Conservation (phyloP, 2,113 vertebrate genomes). For the Theristicus caerulescens region DNA sequence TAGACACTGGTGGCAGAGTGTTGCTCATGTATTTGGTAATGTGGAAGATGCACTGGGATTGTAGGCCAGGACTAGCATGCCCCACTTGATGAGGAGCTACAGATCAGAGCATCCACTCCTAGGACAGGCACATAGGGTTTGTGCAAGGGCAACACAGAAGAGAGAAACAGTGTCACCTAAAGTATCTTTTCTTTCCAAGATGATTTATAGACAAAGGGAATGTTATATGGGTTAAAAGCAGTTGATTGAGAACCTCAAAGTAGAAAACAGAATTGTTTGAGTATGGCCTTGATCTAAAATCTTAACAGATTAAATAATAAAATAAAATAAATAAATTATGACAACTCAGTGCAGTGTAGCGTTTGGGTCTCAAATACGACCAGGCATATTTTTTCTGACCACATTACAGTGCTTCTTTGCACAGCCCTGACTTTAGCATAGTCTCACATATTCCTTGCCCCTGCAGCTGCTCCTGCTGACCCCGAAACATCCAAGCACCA, state of each 20-base stretch:
- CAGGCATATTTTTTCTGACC: background rate
- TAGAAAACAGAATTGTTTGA: background rate
- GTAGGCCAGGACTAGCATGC: background rate
- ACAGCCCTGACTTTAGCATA: background rate
- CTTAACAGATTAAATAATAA: background rate
- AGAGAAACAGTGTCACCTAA: background rate
- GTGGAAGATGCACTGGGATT: background rate
- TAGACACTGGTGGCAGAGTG: background rate
- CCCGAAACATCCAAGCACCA: background rate
- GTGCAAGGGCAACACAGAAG: background rate
- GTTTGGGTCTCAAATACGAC: background rate
- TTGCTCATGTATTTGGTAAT: background rate
- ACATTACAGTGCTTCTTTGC: accelerated
- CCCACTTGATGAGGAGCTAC: background rate
- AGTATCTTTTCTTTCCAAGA: background rate
- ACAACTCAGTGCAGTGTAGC: background rate
- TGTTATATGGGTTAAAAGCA: background rate
- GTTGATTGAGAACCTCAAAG: background rate
- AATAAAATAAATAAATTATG: background rate
- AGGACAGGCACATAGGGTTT: background rate
- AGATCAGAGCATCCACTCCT: background rate
- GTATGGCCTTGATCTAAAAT: background rate
- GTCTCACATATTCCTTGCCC: background rate
- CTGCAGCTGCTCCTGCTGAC: background rate
- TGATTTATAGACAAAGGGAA: background rate